Conservation (phyloP, 2,888 invertebrate species). For the Ommatoiulus sabulosus region DNA sequence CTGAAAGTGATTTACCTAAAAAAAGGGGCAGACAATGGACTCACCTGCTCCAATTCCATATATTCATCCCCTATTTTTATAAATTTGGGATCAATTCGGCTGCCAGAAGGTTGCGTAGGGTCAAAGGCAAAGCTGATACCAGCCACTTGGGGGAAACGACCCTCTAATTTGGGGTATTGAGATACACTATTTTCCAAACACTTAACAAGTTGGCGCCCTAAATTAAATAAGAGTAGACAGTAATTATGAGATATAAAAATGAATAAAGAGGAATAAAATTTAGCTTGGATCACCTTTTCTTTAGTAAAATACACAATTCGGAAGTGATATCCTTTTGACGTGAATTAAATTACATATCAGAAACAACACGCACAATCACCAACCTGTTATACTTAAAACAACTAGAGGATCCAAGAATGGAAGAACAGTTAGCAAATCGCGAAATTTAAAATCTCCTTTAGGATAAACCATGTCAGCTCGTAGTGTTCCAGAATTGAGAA, state of each 20-base stretch:
- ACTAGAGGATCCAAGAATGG: conserved; percentile 88
- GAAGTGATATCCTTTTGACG: no score
- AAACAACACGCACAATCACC: conserved; percentile 15
- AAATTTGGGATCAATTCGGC: conserved; percentile 77
- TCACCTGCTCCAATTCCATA: conserved; percentile 72
- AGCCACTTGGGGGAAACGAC: conserved; percentile 88
- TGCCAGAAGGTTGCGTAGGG: conserved; percentile 74
- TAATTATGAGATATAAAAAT: background rate
- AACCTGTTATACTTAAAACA: conserved; percentile 79
- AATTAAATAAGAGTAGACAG: background rate
- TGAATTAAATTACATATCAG: background rate
- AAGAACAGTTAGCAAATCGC: conserved; percentile 84
- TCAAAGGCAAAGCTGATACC: conserved; percentile 70
- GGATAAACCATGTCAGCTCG: conserved; percentile 82
- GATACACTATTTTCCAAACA: conserved; percentile 87
- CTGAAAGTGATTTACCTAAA: background rate
- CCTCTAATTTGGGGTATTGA: conserved; percentile 88
- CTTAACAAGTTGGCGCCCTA: conserved; percentile 76
- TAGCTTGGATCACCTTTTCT: no score
- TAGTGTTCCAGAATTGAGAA: conserved; percentile 89
- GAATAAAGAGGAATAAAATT: background rate
- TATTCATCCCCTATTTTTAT: conserved; percentile 89
- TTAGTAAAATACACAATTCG: no score
- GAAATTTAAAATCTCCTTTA: conserved; percentile 85
- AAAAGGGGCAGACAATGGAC: background rate